Evolutionary conservation across 1,140 invertebrate species (phyloP).

Genomic region (Portunus trituberculatus): DNA sequence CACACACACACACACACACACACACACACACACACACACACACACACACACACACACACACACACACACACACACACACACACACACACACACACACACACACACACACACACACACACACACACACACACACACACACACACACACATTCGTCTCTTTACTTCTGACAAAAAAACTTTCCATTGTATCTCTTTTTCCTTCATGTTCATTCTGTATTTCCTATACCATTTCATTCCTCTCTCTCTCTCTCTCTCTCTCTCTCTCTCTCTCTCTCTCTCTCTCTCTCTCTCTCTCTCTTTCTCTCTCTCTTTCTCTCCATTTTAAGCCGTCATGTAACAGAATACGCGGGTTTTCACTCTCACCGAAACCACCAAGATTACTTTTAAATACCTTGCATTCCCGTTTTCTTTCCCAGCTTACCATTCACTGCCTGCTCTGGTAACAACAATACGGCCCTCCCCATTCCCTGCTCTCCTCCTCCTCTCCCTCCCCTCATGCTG

Average conservation of each 20-base stretch:
- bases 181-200: no score
- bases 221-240: neutral
- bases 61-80: neutral
- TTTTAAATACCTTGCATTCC: no score
- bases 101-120: no score
- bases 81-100: no score
- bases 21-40: slow-evolving; percentile 3
- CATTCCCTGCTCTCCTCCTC: neutral
- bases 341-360: no score
- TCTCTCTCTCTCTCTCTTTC: neutral
- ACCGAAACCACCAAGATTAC: no score
- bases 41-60: slow-evolving; percentile 6
- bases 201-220: no score
- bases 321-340: neutral
- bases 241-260: slow-evolving; percentile 21
- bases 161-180: no score
- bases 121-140: no score
- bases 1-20: slow-evolving; percentile 12
- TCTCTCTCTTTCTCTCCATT: neutral
- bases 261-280: neutral
- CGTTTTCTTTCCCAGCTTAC: no score
- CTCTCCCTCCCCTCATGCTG: neutral
- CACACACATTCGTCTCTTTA: no score
- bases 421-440: neutral
- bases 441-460: neutral